Evolutionary conservation across 2,797 vertebrate species (phyloP), one percentile per base, ranked within the genome.

Genomic region (Lophius americanus): DNA sequence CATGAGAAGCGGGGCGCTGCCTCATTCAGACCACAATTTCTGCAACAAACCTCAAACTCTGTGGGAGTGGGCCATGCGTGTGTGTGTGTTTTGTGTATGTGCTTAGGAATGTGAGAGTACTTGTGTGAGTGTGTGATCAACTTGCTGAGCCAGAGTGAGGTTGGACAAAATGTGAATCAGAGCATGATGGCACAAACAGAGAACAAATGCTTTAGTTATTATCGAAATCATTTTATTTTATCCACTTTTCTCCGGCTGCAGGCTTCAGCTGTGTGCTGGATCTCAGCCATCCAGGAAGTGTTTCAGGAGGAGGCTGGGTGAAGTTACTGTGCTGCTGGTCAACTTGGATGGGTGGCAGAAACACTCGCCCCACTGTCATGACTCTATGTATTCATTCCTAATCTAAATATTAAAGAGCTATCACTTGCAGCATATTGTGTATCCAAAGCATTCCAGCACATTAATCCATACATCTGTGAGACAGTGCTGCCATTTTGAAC

Each of bases 271-370:
- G 90, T 79, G 79, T 73, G 68, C 65, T 62, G 69, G 68, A 64
- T 84, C 64, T 75, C 43, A 56, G 76, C 66, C 73, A 46, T 81
- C 60, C 83, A 88, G 86, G 89, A 88, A 89, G 86, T 83, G 70
- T 49, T 65, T 14, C 37, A 85, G 85, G 88, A 73, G 87, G 85
- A 88, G 86, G 84, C 71, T 79, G 84, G 81, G 82, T 91, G 91
- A 90, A 83, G 88, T 91, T 90, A 92, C 79, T 9, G 42, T 36
- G 68, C 64, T 82, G 74, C 52, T 71, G 65, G 78, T 89, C 37
- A 85, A 76, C 75, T 82, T 86, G 84, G 88, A 86, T 67, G 85
- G 86, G 81, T 88, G 85, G 70, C 32, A 83, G 58, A 79, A 66
- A 91, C 81, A 87, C 85, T 80, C 64, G 11, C 64, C 73, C 75